Percentiles rank a stretch among this genome's conserved stretches.
phyloP scores from a whole-genome alignment of 2,797 vertebrate species.

The Ctenochaetus hawaiiensis region DNA sequence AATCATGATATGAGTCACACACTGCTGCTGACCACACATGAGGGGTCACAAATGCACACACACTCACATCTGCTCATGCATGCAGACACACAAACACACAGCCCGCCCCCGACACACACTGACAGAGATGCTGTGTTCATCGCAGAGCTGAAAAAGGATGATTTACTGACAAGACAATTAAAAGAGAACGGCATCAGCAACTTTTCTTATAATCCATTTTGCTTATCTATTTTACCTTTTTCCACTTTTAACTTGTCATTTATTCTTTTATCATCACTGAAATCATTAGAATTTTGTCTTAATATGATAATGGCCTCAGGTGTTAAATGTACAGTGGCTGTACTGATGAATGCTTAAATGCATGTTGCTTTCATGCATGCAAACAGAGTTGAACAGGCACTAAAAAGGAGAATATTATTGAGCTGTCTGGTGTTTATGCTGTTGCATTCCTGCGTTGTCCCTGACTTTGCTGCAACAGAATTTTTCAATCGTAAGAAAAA shows the following conservation, averaged over 20 bases:
- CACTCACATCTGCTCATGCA: conserved; percentile 42
- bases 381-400: no score
- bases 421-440: no score
- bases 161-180: no score
- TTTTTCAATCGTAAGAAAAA: no score
- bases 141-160: neutral
- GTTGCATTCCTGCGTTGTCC: no score
- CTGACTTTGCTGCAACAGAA: no score
- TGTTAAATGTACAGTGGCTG: neutral
- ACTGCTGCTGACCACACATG: conserved; percentile 65
- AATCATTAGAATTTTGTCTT: neutral
- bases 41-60: conserved; percentile 49
- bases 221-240: neutral
- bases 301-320: neutral
- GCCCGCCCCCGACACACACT: conserved; percentile 6
- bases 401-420: no score
- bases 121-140: neutral
- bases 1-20: conserved; percentile 40
- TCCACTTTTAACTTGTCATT: neutral
- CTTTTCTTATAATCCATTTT: no score
- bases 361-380: no score
- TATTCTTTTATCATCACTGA: neutral
- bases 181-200: no score
- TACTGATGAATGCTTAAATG: no score
- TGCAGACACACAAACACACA: conserved; percentile 1